Base-by-base conservation (phyloP, 2,797 vertebrate genomes). In the Cyprinella venusta region DNA sequence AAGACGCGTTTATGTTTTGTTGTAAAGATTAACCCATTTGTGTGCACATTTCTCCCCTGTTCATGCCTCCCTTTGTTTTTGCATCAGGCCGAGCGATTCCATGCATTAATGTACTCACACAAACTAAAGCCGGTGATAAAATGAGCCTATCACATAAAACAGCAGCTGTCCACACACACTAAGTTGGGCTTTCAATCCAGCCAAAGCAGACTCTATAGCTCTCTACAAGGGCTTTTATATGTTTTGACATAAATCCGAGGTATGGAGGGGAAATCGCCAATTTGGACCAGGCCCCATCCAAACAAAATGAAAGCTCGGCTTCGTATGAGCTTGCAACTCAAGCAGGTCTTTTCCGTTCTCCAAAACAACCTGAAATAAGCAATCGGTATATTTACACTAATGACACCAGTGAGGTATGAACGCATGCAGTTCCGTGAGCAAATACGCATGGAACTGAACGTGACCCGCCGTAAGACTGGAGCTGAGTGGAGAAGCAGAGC, bases 191-290 rank as follows among this genome's bases (percentile, higher is more conserved):
- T 42, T 81, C 26, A 33, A 86, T 89, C 85, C 86, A 56, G 59
- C 86, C 83, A 83, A 85, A 89, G 82, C 84, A 89, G 87, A 85
- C 89, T 88, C 85, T 40, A 86, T 88, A 85, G 87, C 81, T 50
- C 68, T 81, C 84, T 87, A 75, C 75, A 65, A 63, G 78, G 52
- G 52, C 86, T 76, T 68, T 87, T 88, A 89, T 91, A 90, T 90
- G 80, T 82, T 88, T 88, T 63, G 26, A 86, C 89, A 90, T 93
- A 89, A 92, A 93, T 91, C 86, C n/a, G 79, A 84, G 86, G 83
- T 78, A 82, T 90, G 83, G 86, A 90, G 90, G 88, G 65, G 86
- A 84, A 87, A 89, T 87, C 88, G 77, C 84, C 84, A 72, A 86
- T 89, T 87, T 90, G 84, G 84, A 86, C 82, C 80, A 24, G 74